Evolutionary conservation across 1,140 invertebrate species (phyloP), one percentile per base, ranked within the genome.

Genomic region (Tribolium madens): DNA sequence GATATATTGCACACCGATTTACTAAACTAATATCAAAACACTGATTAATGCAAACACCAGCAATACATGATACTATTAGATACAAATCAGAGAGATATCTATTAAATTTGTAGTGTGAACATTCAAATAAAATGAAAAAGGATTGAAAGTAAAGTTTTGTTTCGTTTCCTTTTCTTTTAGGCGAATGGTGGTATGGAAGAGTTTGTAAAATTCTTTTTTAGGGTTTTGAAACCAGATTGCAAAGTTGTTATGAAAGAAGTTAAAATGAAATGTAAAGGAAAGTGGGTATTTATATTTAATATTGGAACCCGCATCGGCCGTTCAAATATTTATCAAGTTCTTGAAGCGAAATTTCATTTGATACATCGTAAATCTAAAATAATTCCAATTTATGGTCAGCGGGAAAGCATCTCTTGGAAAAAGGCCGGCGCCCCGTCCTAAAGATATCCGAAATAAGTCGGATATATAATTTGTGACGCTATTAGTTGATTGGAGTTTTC

Each of bases 401-500:
- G 52, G 9, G 42, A 64, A 60, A 57, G 64, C 18, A 64, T 57
- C 31, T 75, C 50, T n/a, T 33, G 47, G 47, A 72, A 50, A 48
- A 36, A 14, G 18, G 18, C 5, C 18, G 53, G 18, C 53, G 57
- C 57, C 15, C 31, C 72, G 15, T 21, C 18, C 14, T 53, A 74
- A 60, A 74, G 53, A 60, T 74, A 74, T 53, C 52, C 18, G 4
- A 75, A 75, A 60, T 60, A 75, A 75, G 64, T 75, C 52, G 73
- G 73, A 64, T 64, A 64, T 64, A 64, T 64, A 64, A 64, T 64
- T 64, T 64, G 57, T 64, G 57, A 60, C 31, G 52, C 73, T 76
- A 78, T 78, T 76, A 76, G 74, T 73, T 78, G 77, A 78, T 78
- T 78, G 68, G 47, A 77, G 46, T 76, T 69, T 73, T 42, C 57